Base-by-base conservation (phyloP, 2,113 vertebrate species). In the Seriola quinqueradiata region DNA sequence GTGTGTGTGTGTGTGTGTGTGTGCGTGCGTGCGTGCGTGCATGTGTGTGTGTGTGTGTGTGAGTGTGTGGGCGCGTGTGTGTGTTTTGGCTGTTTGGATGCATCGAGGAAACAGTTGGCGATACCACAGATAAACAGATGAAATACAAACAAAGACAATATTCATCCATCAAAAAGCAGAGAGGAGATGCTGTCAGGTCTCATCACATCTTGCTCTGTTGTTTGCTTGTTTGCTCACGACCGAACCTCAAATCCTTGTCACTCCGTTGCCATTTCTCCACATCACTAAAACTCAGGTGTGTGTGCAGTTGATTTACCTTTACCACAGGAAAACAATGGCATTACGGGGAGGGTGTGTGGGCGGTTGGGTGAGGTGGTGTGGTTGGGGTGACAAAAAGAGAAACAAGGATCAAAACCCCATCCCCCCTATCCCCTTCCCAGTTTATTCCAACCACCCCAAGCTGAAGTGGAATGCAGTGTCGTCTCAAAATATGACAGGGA, bases 401-500 rank as follows among this genome's bases (percentile, higher is more conserved):
- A 50, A 78, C 17, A 44, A 63, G 63, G 60, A 86, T 80, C 73
- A 72, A 85, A 90, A 73, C 68, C 54, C 6, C 1, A 16, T 32
- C 69, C 46, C n/a, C n/a, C 40, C 48, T 60, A 36, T 78, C n/a
- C 19, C 61, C 48, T 28, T 79, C 52, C 57, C 57, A 36, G 70
- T 63, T 77, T 69, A 76, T 78, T 63, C 46, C 54, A 83, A 77
- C 64, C 80, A 79, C 59, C 87, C 36, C 19, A 54, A 65, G 75
- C 77, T 69, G 40, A 71, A 85, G 75, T 69, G 60, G 81, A 82
- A 74, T 73, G 75, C 16, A 5, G 76, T 65, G 71, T 87, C 63
- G 64, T 85, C 73, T 80, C 71, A 61, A 78, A 84, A 82, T 79
- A 77, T 86, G 87, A 90, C 87, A 83, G 79, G 63, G 66, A 87